Conservation (phyloP, 2,797 vertebrate genomes). For the Pseudocheirus occidentalis region DNA sequence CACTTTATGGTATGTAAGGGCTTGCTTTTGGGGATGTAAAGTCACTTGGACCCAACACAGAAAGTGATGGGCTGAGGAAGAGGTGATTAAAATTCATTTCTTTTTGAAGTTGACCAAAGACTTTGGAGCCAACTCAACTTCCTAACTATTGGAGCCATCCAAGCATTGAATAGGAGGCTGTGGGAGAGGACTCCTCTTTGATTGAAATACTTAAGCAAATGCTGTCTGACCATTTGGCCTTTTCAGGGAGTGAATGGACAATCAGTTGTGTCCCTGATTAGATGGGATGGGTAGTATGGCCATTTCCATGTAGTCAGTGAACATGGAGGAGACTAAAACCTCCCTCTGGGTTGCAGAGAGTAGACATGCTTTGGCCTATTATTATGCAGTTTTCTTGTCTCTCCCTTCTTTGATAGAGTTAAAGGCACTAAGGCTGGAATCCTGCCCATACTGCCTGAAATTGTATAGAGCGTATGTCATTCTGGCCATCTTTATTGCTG, state of each 20-base stretch:
- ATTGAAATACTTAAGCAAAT: slow-evolving; percentile 55
- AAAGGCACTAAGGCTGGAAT: slow-evolving; percentile 71
- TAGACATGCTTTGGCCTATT: slow-evolving; percentile 34
- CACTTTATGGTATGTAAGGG: not conserved
- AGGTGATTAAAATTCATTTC: not conserved
- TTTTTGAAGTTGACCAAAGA: slow-evolving; percentile 29
- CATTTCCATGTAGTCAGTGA: slow-evolving; percentile 47
- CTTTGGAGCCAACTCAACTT: not conserved
- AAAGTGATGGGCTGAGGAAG: not conserved
- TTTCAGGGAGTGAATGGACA: slow-evolving; percentile 53
- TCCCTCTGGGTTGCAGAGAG: slow-evolving; percentile 34
- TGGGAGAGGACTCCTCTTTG: slow-evolving; percentile 54
- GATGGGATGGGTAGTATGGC: slow-evolving; percentile 42
- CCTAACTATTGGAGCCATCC: not conserved
- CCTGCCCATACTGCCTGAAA: slow-evolving; percentile 56
- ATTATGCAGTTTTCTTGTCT: slow-evolving; percentile 49
- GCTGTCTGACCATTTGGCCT: not conserved
- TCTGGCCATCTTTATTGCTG: slow-evolving; percentile 78
- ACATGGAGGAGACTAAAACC: slow-evolving; percentile 41
- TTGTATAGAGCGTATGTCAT: slow-evolving; percentile 77
- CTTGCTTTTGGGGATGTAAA: not conserved
- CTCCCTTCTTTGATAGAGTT: slow-evolving; percentile 62
- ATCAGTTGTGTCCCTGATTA: slow-evolving; percentile 48
- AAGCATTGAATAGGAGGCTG: not conserved
- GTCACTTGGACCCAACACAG: not conserved